phyloP scores from a whole-genome alignment of 2,888 invertebrate genomes.

The Marasmarcha lunaedactyla region DNA sequence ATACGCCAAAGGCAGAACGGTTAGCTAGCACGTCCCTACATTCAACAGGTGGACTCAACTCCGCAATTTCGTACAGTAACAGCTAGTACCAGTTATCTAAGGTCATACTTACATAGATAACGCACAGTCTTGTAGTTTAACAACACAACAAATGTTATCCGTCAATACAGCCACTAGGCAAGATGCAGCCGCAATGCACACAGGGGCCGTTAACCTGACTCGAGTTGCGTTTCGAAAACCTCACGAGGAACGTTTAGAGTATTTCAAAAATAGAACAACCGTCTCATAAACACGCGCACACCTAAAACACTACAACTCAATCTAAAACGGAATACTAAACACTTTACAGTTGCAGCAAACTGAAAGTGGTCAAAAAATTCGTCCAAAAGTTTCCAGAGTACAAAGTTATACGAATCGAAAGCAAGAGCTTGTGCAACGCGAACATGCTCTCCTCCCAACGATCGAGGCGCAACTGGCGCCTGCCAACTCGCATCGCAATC shows the following conservation, averaged over 20 bases:
- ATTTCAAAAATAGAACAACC: conserved; percentile 67
- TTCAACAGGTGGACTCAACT: conserved; percentile 25
- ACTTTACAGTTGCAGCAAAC: background rate
- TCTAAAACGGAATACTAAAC: background rate
- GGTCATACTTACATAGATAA: conserved; percentile 70
- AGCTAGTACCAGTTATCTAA: conserved; percentile 46
- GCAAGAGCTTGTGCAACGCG: conserved; percentile 41
- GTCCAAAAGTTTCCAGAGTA: conserved; percentile 67
- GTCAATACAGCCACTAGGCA: conserved; percentile 64
- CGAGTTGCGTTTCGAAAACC: conserved; percentile 66
- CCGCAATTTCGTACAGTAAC: conserved; percentile 23
- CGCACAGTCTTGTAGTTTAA: conserved; percentile 48
- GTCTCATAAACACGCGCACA: conserved; percentile 42
- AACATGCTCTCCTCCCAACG: conserved; percentile 54
- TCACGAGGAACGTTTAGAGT: conserved; percentile 58
- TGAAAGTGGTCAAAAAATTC: conserved; percentile 31
- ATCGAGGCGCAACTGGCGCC: conserved; percentile 55
- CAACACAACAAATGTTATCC: conserved; percentile 55
- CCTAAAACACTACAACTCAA: conserved; percentile 25
- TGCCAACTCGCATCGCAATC: conserved; percentile 21
- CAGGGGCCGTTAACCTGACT: conserved; percentile 65
- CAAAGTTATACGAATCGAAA: conserved; percentile 62
- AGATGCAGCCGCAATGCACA: conserved; percentile 55
- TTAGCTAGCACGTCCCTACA: conserved; percentile 17
- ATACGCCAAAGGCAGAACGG: conserved; percentile 2